Conservation (phyloP, 2,113 vertebrate genomes). For the Gasterosteus nipponicus region DNA sequence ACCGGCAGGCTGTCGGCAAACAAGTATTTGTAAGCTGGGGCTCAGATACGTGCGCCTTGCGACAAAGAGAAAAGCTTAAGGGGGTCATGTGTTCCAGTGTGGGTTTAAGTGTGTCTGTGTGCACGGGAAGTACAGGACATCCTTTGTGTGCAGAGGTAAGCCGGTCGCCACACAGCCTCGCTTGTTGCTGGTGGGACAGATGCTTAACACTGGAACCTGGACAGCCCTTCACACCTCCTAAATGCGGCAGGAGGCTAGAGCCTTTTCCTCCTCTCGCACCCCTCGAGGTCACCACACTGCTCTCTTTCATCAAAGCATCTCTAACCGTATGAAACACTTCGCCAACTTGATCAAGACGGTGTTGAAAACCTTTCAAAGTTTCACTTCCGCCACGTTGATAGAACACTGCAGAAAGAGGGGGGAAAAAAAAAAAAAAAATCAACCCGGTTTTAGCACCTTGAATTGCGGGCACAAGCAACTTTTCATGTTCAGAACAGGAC, state of each 20-base stretch:
- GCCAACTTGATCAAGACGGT: slow-evolving; percentile 62
- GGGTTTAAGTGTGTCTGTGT: slow-evolving; percentile 28
- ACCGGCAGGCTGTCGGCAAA: slow-evolving; percentile 80
- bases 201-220: slow-evolving; percentile 61
- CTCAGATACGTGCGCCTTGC: slow-evolving; percentile 56
- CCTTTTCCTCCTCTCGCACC: slow-evolving; percentile 51
- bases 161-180: slow-evolving; percentile 55
- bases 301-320: slow-evolving; percentile 70
- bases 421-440: not conserved
- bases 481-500: slow-evolving; percentile 71
- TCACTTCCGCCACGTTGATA: slow-evolving; percentile 45
- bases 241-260: slow-evolving; percentile 63
- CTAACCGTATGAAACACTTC: slow-evolving; percentile 58
- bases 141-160: slow-evolving; percentile 76
- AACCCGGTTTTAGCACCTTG: slow-evolving; percentile 52
- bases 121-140: slow-evolving; percentile 76
- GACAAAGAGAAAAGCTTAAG: slow-evolving; percentile 51
- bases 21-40: slow-evolving; percentile 87
- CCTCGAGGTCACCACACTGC: slow-evolving; percentile 61
- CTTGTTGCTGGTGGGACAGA: slow-evolving; percentile 74
- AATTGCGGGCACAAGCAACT: slow-evolving; percentile 58
- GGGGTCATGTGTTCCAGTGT: slow-evolving; percentile 56
- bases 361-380: slow-evolving; percentile 58
- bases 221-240: slow-evolving; percentile 72
- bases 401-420: slow-evolving; percentile 34